Base-by-base conservation (phyloP, 2,888 invertebrate genomes). In the Onchidella celtica region DNA sequence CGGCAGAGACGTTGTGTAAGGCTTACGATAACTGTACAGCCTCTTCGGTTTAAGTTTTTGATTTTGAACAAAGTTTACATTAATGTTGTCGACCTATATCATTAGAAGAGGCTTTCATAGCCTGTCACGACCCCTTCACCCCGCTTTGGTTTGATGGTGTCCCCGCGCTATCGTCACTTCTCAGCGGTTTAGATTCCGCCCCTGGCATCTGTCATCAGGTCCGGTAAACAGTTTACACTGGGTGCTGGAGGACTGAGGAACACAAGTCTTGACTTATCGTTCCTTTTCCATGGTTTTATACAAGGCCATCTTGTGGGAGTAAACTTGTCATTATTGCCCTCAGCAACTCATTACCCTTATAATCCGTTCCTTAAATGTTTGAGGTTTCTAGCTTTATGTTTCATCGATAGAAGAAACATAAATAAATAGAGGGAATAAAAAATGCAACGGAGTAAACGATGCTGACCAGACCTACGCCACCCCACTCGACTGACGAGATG, bases 141-240 rank as follows among this genome's bases (percentile, higher is more conserved):
- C 38, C 73, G 36, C 61, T 73, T 73, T 61, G 73, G 73, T 73
- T 73, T 73, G 73, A 73, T 73, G 73, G 73, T 73, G 73, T 73
- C 73, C 68, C 77, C 77, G n/a, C 6, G 47, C 38, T 77, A 68
- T 77, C 77, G 68, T 77, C 77, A 77, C 77, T 57, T 68, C 24
- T 55, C 36, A 38, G 38, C 77, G 57, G 77, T 77, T 77, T 77
- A 77, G 68, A 77, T 77, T 68, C 68, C 77, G 63, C 68, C 77
- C 68, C 27, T 57, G 34, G 32, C 24, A 27, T 68, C 66, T n/a
- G 40, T 75, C 75, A 55, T 65, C 75, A 24, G 27, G n/a, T 27
- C 40, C 55, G 29, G 65, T 75, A 75, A 75, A 75, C 75, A 75
- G 75, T 75, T 75, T 75, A 75, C 65, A 47, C 65, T 63, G 65